Evolutionary conservation across 2,888 invertebrate species (phyloP), one percentile per base, ranked within the genome.

Genomic region (Criorhina ranunculi): DNA sequence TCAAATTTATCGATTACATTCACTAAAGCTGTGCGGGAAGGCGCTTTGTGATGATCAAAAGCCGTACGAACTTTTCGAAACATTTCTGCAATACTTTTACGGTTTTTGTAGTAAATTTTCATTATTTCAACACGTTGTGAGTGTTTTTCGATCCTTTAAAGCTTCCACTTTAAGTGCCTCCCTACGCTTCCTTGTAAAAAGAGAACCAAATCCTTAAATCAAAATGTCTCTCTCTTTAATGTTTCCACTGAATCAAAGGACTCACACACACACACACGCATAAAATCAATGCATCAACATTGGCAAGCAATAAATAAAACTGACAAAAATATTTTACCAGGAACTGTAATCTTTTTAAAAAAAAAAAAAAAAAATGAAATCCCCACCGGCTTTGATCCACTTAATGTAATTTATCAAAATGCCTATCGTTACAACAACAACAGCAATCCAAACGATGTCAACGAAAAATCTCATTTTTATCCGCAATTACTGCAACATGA

Each of bases 401-500:
- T 72, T 72, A 72, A 64, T 72, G 72, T 79, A 79, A 72, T 79
- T 79, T 79, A 79, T 70, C 78, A 78, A 67, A 77, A 60, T 29
- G 59, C 70, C 69, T 31, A 76, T 67, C 57, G 69, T 44, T 53
- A 12, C 69, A 35, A 59, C 19, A 44, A 29, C 76, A 53, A 33
- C 59, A 40, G 35, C 17, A 55, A 55, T 37, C 24, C 11, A 17
- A 40, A 11, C 24, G 15, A 53, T 44, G 62, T 64, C 73, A 55
- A 51, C 57, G 55, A 73, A 53, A 80, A 73, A 67, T 67, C 67
- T 53, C 44, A 62, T 75, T 69, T 75, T 49, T 75, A 80, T 67
- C 75, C 80, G 55, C 80, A 80, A 80, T 80, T 80, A 80, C 80
- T 75, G 75, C 72, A 72, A 59, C 37, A 72, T 66, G 79, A 79